Percentiles rank a stretch among this genome's conserved stretches.
These are phyloP conservation scores for Bradypodion pumilum DNA, from an alignment of 2,797 vertebrate species.

Conservation along the genomic window DNA sequence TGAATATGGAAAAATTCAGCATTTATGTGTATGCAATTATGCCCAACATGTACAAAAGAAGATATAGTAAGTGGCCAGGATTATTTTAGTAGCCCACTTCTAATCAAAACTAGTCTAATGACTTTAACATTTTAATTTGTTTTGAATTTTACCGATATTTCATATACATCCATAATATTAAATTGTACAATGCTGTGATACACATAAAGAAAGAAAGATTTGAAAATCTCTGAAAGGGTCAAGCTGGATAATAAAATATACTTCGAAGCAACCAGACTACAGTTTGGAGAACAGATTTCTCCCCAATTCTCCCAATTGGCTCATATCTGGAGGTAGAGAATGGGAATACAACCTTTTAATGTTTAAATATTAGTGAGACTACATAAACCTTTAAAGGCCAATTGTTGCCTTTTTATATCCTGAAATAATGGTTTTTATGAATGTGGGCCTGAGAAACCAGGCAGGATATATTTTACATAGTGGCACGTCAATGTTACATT, in stretches of 20 bases:
- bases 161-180: too few species aligned
- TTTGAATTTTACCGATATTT: too few species aligned
- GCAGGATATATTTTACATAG: neutral
- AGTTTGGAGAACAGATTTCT: neutral
- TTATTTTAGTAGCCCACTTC: too few species aligned
- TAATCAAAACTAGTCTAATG: too few species aligned
- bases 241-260: neutral
- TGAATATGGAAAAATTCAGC: too few species aligned
- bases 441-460: conserved; percentile 3
- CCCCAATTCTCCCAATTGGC: neutral
- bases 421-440: conserved; percentile 16
- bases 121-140: too few species aligned
- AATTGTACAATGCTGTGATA: too few species aligned
- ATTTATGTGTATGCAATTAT: too few species aligned
- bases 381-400: conserved; percentile 38
- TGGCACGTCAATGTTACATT: neutral
- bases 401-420: conserved; percentile 31
- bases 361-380: conserved; percentile 27
- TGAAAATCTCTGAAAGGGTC: neutral
- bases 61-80: too few species aligned
- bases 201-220: too few species aligned
- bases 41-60: too few species aligned
- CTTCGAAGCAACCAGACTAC: neutral
- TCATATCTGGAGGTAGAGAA: neutral
- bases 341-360: conserved; percentile 9